phyloP scores from a whole-genome alignment of 1,140 invertebrate species.

The Sinella curviseta region DNA sequence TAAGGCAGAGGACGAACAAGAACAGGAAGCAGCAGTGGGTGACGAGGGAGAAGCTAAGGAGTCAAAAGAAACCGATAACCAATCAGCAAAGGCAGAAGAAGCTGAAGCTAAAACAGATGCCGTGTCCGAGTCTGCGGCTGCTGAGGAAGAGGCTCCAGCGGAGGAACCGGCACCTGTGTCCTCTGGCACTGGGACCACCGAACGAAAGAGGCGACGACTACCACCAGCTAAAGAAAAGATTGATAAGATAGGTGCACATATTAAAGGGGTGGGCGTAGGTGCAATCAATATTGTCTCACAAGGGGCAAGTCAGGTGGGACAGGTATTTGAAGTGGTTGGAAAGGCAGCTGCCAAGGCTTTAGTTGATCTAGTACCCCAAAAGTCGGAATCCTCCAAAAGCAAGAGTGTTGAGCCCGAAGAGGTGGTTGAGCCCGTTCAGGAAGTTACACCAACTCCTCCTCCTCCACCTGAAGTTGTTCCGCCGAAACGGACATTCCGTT shows the following conservation, averaged over 20 bases:
- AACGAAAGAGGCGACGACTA: not conserved
- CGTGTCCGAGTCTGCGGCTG: not conserved
- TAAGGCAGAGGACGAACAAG: not conserved
- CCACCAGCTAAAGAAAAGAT: slow-evolving; percentile 19
- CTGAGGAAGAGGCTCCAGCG: not conserved
- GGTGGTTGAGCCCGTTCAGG: slow-evolving; percentile 45
- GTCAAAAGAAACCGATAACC: not conserved
- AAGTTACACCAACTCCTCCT: slow-evolving; percentile 55
- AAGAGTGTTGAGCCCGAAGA: slow-evolving; percentile 51
- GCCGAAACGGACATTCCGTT: slow-evolving; percentile 53
- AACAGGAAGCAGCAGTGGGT: not conserved
- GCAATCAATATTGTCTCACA: slow-evolving; percentile 39
- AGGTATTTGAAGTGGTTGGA: slow-evolving; percentile 37
- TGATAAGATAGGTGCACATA: slow-evolving; percentile 31
- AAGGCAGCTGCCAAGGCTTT: slow-evolving; percentile 42
- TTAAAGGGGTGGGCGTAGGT: slow-evolving; percentile 38
- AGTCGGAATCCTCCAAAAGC: slow-evolving; percentile 36
- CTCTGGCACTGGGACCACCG: not conserved
- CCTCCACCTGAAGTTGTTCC: slow-evolving; percentile 60
- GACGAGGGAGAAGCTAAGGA: not conserved
- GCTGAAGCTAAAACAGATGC: not conserved
- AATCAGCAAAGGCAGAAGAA: not conserved
- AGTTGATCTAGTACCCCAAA: slow-evolving; percentile 42
- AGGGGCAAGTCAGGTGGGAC: slow-evolving; percentile 34
- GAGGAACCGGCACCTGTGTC: not conserved